These are phyloP conservation scores for Phanerotoma sp. DNA, from an alignment of 2,888 invertebrate genomes.

Conservation along the genomic window DNA sequence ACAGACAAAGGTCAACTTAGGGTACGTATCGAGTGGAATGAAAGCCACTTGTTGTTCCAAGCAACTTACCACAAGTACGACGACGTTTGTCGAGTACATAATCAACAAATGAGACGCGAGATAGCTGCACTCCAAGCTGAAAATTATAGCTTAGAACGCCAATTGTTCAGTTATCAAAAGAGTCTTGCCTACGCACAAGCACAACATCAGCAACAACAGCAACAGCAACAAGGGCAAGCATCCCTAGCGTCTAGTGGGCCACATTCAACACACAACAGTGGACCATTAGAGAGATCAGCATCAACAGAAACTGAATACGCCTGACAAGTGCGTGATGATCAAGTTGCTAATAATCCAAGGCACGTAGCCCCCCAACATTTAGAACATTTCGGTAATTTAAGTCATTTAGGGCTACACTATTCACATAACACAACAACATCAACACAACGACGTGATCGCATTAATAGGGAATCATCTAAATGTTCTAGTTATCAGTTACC, in stretches of 20 bases:
- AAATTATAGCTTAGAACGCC: constrained; percentile 79
- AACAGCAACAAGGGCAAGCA: constrained; percentile 44
- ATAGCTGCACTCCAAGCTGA: constrained; percentile 79
- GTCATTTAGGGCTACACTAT: not conserved
- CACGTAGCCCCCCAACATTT: too few relatives aligned
- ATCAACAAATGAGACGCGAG: constrained; percentile 82
- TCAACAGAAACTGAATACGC: constrained; percentile 75
- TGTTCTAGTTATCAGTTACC: constrained; percentile 27
- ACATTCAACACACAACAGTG: constrained; percentile 40
- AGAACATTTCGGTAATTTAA: too few relatives aligned
- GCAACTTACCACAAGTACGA: constrained; percentile 83
- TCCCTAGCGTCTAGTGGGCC: constrained; percentile 10
- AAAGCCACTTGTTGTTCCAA: constrained; percentile 77
- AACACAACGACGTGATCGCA: not conserved
- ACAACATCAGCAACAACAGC: constrained; percentile 50
- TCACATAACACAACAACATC: not conserved
- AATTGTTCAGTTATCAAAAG: constrained; percentile 81
- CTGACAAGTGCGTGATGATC: constrained; percentile 59
- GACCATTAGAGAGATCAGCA: constrained; percentile 51
- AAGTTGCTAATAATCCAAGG: too few relatives aligned
- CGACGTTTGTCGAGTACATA: constrained; percentile 76
- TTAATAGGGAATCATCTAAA: constrained; percentile 1
- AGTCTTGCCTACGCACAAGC: constrained; percentile 74
- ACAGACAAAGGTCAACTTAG: constrained; percentile 73
- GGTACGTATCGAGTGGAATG: constrained; percentile 80